Evolutionary conservation across 2,113 vertebrate genomes (phyloP).

Genomic region (Cranoglanis bouderius): DNA sequence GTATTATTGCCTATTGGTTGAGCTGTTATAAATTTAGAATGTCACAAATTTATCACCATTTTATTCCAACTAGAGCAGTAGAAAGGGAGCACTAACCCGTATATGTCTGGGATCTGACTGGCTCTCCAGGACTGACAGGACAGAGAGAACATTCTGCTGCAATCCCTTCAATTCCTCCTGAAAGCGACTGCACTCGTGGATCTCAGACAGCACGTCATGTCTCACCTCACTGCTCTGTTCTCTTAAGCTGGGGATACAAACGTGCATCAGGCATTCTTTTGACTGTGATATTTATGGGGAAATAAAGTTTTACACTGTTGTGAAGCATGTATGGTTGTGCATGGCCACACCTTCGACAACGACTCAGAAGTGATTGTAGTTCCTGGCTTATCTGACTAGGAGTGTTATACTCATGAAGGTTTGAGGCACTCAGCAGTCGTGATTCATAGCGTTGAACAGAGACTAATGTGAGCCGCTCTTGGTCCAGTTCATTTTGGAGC

Average conservation of each 20-base stretch:
- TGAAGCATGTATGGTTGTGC: background rate
- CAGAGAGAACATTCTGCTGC: slow-evolving; percentile 63
- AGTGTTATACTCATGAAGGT: slow-evolving; percentile 43
- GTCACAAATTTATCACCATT: background rate
- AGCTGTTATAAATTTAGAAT: background rate
- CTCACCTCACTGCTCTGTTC: slow-evolving; percentile 75
- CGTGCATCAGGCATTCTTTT: background rate
- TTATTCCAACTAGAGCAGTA: no score
- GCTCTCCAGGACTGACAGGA: slow-evolving; percentile 59
- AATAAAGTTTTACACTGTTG: background rate
- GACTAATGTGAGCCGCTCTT: slow-evolving; percentile 74
- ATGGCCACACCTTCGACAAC: slow-evolving; percentile 74
- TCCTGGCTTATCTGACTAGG: slow-evolving; percentile 68
- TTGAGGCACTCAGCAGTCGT: slow-evolving; percentile 65
- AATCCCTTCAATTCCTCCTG: slow-evolving; percentile 74
- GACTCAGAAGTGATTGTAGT: slow-evolving; percentile 79
- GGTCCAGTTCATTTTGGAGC: slow-evolving; percentile 73
- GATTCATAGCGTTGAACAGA: slow-evolving; percentile 75
- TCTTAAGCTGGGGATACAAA: slow-evolving; percentile 71
- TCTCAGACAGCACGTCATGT: slow-evolving; percentile 71
- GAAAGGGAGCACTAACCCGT: slow-evolving; percentile 75
- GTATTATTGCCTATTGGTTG: background rate
- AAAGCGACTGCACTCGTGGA: slow-evolving; percentile 73
- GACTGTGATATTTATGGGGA: background rate
- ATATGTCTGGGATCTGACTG: slow-evolving; percentile 62